phyloP scores from a whole-genome alignment of 2,888 invertebrate species.

The Aphodius granarius region DNA sequence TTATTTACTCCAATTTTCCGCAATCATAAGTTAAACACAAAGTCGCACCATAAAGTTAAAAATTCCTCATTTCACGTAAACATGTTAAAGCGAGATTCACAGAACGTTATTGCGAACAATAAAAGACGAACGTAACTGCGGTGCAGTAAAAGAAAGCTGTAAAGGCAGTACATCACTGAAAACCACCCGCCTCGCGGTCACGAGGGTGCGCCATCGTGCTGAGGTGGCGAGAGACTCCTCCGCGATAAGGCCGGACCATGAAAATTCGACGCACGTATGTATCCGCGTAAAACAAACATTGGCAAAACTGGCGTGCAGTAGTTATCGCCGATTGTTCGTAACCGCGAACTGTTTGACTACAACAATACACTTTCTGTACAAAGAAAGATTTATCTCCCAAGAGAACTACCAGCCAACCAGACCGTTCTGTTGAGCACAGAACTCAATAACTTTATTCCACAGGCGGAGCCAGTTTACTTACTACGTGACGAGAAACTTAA shows the following conservation, averaged over 20 bases:
- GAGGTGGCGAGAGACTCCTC: not conserved
- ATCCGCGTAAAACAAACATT: not conserved
- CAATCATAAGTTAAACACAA: not conserved
- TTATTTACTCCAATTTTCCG: not conserved
- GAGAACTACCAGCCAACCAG: not conserved
- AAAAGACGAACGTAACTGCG: not conserved
- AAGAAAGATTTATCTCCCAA: not conserved
- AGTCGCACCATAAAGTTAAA: not conserved
- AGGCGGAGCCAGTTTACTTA: not conserved
- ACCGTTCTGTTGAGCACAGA: not conserved
- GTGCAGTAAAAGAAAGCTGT: not conserved
- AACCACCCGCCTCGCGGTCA: not conserved
- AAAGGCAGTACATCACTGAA: not conserved
- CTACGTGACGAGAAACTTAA: not conserved
- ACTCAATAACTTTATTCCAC: not conserved
- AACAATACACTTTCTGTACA: not conserved
- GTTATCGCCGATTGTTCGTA: not conserved
- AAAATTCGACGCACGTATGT: not conserved
- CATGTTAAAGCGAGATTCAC: not conserved
- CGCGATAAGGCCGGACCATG: not conserved
- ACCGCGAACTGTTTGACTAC: not conserved
- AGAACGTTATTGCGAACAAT: not conserved
- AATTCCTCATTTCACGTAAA: not conserved
- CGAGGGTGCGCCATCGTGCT: not conserved
- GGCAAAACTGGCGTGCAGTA: not conserved